A percentile compares a stretch with the other conserved stretches of the same genome.
Evolutionary conservation across 2,888 invertebrate genomes (phyloP).

Genomic region (Lepidonotus clava): DNA sequence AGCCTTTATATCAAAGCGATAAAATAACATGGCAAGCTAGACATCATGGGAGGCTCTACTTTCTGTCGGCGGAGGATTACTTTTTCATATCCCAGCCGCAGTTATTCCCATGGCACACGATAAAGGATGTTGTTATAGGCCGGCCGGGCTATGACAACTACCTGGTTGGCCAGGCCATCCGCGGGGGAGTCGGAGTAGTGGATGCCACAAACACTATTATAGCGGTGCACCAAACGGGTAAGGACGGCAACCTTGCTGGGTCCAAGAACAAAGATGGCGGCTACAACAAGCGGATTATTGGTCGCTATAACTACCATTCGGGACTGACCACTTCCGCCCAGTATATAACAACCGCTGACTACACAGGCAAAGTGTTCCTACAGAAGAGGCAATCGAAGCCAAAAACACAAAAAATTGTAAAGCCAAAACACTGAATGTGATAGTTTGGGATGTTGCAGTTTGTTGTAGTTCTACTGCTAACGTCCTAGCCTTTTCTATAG

Average conservation of each 20-base stretch:
- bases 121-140: constrained; percentile 25
- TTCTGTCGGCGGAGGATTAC: background rate
- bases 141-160: constrained; percentile 33
- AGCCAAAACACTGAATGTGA: no score
- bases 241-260: constrained; percentile 26
- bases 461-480: no score
- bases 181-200: background rate
- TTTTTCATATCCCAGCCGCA: background rate
- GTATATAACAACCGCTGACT: no score
- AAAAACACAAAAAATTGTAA: no score
- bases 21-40: background rate
- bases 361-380: no score
- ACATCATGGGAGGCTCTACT: background rate
- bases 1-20: background rate
- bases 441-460: no score
- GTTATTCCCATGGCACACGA: constrained; percentile 22
- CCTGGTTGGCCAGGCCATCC: background rate
- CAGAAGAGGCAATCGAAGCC: no score
- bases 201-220: background rate
- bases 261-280: background rate
- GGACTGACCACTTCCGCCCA: no score
- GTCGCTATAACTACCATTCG: background rate
- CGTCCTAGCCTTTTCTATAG: no score
- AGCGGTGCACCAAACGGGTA: constrained; percentile 35
- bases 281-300: background rate